Evolutionary conservation across 2,797 vertebrate species (phyloP), one percentile per base, ranked within the genome.

Genomic region (Arremon brunneinucha): DNA sequence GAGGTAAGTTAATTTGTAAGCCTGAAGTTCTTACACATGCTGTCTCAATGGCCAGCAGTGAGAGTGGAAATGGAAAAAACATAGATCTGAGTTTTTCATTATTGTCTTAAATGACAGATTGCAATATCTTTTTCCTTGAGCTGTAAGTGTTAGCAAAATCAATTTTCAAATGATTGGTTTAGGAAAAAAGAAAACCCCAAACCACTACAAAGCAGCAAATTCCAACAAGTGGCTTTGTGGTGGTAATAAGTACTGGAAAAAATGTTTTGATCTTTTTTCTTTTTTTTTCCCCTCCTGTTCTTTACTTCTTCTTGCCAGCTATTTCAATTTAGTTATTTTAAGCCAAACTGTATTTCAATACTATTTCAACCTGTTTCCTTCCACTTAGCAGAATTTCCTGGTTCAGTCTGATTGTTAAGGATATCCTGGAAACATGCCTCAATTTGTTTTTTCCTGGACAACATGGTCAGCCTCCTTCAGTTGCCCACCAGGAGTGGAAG

Each of bases 1-100:
- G 80, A 96, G 94, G 96, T 97, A 96, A 96, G 96, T 97, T 94
- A 84, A 96, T 86, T 90, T 93, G 71, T 83, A 60, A 88, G 83
- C 80, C 78, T 87, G 69, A 28, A 68, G 60, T 89, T 87, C 65
- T 81, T 67, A 74, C 44, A 74, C 41, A 8, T 53, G 52, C 76
- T 93, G 28, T 90, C 79, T 94, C 55, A 67, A 69, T 92, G 85
- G 65, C 72, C 41, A 81, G 55, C 43, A 55, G 37, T 59, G 55
- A 87, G 57, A 72, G 20, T 30, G 41, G 59, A 90, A 90, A 76
- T 67, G 34, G 35, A 44, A 75, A 75, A 85, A 83, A 78, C 0
- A 2, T 3, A 41, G 28, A 79, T 32, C 41, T 32, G 60, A 72
- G 27, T 43, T 83, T 87, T 93, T 89, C 65, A 22, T 76, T 24